Conservation (phyloP, 92 coral and sea anemone species). For the Porites lobata region DNA sequence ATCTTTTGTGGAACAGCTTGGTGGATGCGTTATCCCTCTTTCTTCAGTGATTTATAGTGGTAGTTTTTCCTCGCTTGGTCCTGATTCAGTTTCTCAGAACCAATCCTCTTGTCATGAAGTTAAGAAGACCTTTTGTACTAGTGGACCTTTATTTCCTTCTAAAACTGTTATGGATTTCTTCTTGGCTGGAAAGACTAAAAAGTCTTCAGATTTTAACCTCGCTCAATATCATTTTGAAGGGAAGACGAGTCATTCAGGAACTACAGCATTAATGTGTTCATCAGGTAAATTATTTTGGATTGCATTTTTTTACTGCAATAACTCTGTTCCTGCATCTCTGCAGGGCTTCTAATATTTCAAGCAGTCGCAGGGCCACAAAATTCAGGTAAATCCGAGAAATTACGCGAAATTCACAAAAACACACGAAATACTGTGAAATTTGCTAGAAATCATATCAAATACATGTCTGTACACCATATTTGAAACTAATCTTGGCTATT, state of each 20-base stretch:
- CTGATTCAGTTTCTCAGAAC: not conserved
- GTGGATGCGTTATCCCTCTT: constrained; percentile 74
- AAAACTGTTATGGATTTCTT: constrained; percentile 63
- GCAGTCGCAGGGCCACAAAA: too few species aligned
- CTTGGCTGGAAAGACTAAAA: constrained; percentile 25
- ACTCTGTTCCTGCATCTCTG: too few species aligned
- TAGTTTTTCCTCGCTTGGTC: not conserved
- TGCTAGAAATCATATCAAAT: too few species aligned
- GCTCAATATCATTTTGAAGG: not conserved
- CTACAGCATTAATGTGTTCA: constrained; percentile 33
- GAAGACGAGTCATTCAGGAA: not conserved
- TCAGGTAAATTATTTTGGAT: constrained; percentile 9
- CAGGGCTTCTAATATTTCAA: too few species aligned
- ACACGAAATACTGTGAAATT: too few species aligned
- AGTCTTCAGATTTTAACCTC: not conserved
- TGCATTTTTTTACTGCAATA: too few species aligned
- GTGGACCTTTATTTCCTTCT: constrained; percentile 52
- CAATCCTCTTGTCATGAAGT: not conserved
- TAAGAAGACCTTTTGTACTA: not conserved
- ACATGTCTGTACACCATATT: too few species aligned
- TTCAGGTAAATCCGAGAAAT: too few species aligned
- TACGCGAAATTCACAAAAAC: too few species aligned
- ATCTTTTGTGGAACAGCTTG: constrained; percentile 51
- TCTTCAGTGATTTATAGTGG: constrained; percentile 51
- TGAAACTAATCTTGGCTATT: too few species aligned